Conservation (phyloP, 2,888 invertebrate genomes). For the Exephanes ischioxanthus region DNA sequence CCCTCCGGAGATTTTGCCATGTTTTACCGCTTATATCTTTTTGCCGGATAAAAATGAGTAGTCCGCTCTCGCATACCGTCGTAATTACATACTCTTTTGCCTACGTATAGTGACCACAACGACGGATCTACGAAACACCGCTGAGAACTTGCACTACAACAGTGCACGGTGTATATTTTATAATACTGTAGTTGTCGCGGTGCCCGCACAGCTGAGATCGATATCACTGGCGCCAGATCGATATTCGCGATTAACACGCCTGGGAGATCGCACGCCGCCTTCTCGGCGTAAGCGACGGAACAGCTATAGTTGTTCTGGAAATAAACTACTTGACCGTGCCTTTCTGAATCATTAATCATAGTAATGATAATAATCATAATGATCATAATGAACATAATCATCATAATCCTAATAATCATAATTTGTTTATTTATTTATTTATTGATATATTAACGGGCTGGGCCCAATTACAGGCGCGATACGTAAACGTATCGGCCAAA, state of each 20-base stretch:
- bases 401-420: too few relatives aligned
- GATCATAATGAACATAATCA: too few relatives aligned
- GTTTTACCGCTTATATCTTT: background rate
- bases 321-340: background rate
- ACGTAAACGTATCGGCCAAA: too few relatives aligned
- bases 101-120: background rate
- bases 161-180: slow-evolving; percentile 15
- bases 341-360: background rate
- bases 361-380: too few relatives aligned
- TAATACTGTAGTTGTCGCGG: slow-evolving; percentile 26
- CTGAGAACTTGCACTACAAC: background rate
- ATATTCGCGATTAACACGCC: slow-evolving; percentile 12
- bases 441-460: too few relatives aligned
- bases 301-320: background rate
- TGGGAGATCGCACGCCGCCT: slow-evolving; percentile 14
- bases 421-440: too few relatives aligned
- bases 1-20: background rate
- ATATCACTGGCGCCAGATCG: slow-evolving; percentile 31
- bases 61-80: slow-evolving; percentile 11
- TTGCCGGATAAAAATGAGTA: background rate
- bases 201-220: slow-evolving; percentile 25
- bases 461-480: too few relatives aligned
- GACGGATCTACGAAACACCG: background rate
- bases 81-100: background rate
- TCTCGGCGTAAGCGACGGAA: background rate